Evolutionary conservation across 1,140 invertebrate genomes (phyloP).

Genomic region (Condylostylus longicornis): DNA sequence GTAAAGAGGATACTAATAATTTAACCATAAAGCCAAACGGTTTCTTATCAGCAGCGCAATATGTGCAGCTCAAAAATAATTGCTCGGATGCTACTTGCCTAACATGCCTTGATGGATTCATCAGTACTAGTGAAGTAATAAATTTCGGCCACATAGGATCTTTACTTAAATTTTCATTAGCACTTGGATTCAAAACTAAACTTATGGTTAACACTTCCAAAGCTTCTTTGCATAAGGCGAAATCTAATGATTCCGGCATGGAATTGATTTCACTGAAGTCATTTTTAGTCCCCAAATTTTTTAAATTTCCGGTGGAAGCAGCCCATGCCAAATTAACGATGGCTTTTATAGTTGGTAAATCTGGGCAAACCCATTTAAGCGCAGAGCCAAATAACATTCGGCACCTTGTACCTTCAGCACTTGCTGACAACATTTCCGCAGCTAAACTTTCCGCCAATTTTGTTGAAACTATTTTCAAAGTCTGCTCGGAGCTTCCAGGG

Average conservation of each 20-base stretch:
- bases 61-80: constrained; percentile 62
- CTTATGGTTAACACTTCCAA: constrained; percentile 82
- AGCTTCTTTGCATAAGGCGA: constrained; percentile 73
- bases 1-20: constrained; percentile 59
- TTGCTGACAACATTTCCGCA: constrained; percentile 36
- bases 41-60: constrained; percentile 41
- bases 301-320: constrained; percentile 52
- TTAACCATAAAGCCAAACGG: constrained; percentile 57
- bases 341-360: constrained; percentile 48
- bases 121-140: constrained; percentile 74
- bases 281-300: constrained; percentile 35
- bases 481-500: constrained; percentile 43
- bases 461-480: constrained; percentile 52
- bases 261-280: constrained; percentile 36
- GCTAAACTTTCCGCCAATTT: constrained; percentile 56
- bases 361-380: constrained; percentile 47
- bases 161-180: constrained; percentile 53
- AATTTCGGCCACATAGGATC: constrained; percentile 72
- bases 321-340: constrained; percentile 66
- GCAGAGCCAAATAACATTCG: constrained; percentile 39
- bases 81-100: constrained; percentile 65
- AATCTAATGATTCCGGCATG: constrained; percentile 49
- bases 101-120: constrained; percentile 55
- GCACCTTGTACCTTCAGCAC: constrained; percentile 35
- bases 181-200: constrained; percentile 68